Evolutionary conservation across 2,113 vertebrate species (phyloP).

Genomic region (Eurystomus gularis): DNA sequence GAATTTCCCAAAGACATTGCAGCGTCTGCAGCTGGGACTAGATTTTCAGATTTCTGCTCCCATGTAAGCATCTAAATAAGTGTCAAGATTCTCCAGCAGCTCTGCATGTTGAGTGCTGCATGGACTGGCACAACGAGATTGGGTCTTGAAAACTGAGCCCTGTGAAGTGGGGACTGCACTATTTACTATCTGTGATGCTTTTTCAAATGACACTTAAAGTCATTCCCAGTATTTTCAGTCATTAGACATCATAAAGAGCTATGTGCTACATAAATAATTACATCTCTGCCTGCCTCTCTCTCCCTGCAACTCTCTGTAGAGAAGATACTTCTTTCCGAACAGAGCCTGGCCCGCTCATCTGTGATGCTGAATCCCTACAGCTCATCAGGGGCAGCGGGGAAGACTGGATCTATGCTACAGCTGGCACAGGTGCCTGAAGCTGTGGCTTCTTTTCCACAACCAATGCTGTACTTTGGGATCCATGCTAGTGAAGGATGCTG

Average conservation of each 20-base stretch:
- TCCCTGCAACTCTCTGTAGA: not conserved
- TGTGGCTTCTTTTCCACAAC: not conserved
- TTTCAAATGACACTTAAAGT: not conserved
- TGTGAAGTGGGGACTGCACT: not conserved
- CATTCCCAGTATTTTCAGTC: not conserved
- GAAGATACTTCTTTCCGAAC: not conserved
- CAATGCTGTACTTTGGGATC: not conserved
- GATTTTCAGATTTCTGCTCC: slow-evolving; percentile 1
- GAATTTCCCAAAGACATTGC: not conserved
- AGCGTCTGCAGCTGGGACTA: not conserved
- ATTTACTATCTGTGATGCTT: not conserved
- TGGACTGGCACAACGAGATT: not conserved
- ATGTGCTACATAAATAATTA: not conserved
- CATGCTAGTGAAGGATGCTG: not conserved
- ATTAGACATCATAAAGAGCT: not conserved
- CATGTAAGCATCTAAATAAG: not conserved
- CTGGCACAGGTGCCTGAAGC: not conserved
- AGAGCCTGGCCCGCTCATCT: not conserved
- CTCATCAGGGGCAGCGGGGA: not conserved
- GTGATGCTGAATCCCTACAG: not conserved
- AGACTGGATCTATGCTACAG: not conserved
- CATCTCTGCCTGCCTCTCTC: not conserved
- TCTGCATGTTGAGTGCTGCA: not conserved
- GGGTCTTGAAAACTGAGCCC: not conserved
- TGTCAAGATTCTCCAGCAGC: not conserved